A percentile compares a stretch with the other conserved stretches of the same genome.
phyloP scores from a whole-genome alignment of 2,113 vertebrate species.

The Porphyrio hochstetteri region DNA sequence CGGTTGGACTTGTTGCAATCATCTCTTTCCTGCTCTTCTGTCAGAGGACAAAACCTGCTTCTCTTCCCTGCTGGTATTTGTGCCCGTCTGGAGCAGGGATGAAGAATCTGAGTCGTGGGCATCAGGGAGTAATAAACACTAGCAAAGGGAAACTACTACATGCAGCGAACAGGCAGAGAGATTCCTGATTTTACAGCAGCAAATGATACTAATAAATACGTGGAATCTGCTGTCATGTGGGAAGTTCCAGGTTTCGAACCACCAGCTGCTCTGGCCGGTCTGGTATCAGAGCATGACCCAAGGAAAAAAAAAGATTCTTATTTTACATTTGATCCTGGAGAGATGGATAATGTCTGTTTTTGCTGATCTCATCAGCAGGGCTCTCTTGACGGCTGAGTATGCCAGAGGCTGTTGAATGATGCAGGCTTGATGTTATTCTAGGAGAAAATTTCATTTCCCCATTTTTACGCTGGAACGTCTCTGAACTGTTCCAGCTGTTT shows the following conservation, averaged over 20 bases:
- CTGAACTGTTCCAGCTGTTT: constrained; percentile 35
- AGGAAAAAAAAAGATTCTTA: not conserved
- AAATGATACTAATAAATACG: not conserved
- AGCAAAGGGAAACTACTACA: not conserved
- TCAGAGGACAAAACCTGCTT: not conserved
- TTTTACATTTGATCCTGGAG: not conserved
- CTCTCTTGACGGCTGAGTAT: not conserved
- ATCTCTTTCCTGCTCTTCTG: not conserved
- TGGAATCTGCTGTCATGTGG: not conserved
- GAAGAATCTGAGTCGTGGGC: not conserved
- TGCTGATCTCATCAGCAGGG: not conserved
- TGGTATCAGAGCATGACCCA: not conserved
- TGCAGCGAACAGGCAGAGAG: not conserved
- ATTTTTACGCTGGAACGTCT: not conserved
- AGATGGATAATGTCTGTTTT: not conserved
- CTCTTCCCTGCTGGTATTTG: not conserved
- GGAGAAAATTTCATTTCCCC: constrained; percentile 35
- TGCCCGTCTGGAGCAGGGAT: not conserved
- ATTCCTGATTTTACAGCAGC: not conserved
- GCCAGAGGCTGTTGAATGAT: constrained; percentile 24
- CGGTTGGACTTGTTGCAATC: rapidly evolving
- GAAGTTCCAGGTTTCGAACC: not conserved
- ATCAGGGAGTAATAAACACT: not conserved
- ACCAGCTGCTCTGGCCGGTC: not conserved
- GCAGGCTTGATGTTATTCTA: not conserved